phyloP scores from a whole-genome alignment of 2,113 vertebrate species.

The Hippocampus abdominalis region DNA sequence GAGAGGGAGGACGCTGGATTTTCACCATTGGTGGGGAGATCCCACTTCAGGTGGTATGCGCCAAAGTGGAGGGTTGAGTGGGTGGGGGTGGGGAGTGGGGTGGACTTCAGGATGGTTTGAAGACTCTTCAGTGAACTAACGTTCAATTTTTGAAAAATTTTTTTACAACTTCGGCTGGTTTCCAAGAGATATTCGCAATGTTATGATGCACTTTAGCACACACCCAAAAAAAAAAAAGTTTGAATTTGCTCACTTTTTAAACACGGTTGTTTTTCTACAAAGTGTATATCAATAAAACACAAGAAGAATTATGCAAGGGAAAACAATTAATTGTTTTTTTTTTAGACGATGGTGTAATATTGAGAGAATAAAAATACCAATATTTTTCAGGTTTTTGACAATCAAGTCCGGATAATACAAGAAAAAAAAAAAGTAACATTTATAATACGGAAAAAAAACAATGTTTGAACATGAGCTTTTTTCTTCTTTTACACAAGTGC shows the following conservation, averaged over 20 bases:
- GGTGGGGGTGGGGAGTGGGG: background rate
- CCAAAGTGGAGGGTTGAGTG: background rate
- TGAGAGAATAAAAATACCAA: too few relatives aligned
- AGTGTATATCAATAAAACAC: background rate
- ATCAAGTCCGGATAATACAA: too few relatives aligned
- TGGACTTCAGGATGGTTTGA: background rate
- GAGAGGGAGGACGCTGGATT: conserved; percentile 37
- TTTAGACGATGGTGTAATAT: too few relatives aligned
- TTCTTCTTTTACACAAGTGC: too few relatives aligned
- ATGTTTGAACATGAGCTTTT: too few relatives aligned
- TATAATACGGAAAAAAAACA: too few relatives aligned
- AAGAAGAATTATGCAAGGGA: too few relatives aligned
- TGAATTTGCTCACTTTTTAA: background rate
- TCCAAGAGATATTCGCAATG: background rate
- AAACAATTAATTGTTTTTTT: too few relatives aligned
- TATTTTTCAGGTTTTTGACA: too few relatives aligned
- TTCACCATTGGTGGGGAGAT: background rate
- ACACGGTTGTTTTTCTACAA: background rate
- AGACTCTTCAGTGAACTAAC: background rate
- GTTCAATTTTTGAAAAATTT: background rate
- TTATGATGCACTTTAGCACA: conserved; percentile 4
- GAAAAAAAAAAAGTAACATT: too few relatives aligned
- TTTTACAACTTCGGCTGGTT: background rate
- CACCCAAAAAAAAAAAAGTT: background rate
- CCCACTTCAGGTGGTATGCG: background rate